Conservation (phyloP, 2,113 vertebrate species). For the Anolis carolinensis region DNA sequence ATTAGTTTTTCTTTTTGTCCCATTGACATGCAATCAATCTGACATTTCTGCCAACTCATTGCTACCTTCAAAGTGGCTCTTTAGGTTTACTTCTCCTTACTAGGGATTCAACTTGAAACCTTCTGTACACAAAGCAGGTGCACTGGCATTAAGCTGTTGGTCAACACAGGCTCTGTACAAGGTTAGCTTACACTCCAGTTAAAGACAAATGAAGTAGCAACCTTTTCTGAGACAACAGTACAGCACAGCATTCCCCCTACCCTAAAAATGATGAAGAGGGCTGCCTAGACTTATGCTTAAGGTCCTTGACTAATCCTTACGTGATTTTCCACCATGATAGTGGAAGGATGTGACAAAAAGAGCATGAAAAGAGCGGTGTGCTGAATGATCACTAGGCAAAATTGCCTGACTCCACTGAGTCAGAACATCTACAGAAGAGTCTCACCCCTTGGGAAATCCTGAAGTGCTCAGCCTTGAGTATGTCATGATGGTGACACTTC, state of each 20-base stretch:
- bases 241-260: background rate
- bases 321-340: background rate
- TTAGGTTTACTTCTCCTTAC: background rate
- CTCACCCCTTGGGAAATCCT: slow-evolving; percentile 16
- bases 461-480: slow-evolving; percentile 38
- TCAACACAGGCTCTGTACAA: background rate
- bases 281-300: background rate
- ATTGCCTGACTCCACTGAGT: slow-evolving; percentile 16
- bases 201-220: background rate
- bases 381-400: slow-evolving; percentile 1
- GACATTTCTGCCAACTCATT: too few relatives aligned
- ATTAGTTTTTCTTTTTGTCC: too few relatives aligned
- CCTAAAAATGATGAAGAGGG: background rate
- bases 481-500: slow-evolving; percentile 44
- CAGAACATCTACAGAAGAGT: slow-evolving; percentile 28
- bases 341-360: background rate
- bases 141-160: background rate
- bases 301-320: background rate
- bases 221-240: background rate
- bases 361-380: slow-evolving; percentile 25
- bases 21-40: too few relatives aligned
- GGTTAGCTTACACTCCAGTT: background rate
- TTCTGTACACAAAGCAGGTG: background rate
- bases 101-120: background rate
- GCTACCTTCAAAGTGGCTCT: background rate